Evolutionary conservation across 2,888 invertebrate genomes (phyloP), one percentile per base, ranked within the genome.

Genomic region (Drosophila algonquin): DNA sequence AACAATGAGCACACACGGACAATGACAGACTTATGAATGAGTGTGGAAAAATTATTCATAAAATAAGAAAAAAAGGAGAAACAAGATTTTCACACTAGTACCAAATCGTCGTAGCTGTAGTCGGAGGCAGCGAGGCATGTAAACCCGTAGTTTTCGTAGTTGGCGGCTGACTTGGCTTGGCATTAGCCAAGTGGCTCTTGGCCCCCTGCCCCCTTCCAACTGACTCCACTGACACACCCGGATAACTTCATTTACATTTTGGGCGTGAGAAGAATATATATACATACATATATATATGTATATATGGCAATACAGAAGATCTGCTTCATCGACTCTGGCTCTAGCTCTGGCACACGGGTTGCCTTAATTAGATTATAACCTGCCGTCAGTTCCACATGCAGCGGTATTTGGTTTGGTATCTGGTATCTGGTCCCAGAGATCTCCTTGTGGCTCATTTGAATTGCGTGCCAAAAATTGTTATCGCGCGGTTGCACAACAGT

Each of bases 191-290:
- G 65, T 51, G 50, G 32, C 53, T 53, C 47, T 35, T 63, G 64
- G 40, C 46, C 27, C 51, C 35, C 18, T n/a, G 47, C 21, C n/a
- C 46, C 47, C 52, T 18, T 21, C 27, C 68, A 12, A 10, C 40
- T 32, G 47, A 35, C 47, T 18, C 18, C 54, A 45, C 53, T 40
- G 45, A 57, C 62, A 60, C 62, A 53, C 63, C 77, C 61, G 56
- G 65, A 75, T 69, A 74, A 70, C 87, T 81, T 83, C 73, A 83
- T 84, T 84, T 81, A 75, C 87, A 87, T 84, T 80, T 87, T 87
- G 85, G 87, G 87, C 83, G 83, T 84, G 83, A 84, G 83, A 84
- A 83, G 80, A 80, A 81, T 76, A 77, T 48, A 64, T 54, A 51
- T 46, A 51, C 64, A 52, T 24, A 62, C 24, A 62, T 35, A 57